phyloP scores from a whole-genome alignment of 53 echinoderm and acorn worm species.

The Patiria pectinifera region DNA sequence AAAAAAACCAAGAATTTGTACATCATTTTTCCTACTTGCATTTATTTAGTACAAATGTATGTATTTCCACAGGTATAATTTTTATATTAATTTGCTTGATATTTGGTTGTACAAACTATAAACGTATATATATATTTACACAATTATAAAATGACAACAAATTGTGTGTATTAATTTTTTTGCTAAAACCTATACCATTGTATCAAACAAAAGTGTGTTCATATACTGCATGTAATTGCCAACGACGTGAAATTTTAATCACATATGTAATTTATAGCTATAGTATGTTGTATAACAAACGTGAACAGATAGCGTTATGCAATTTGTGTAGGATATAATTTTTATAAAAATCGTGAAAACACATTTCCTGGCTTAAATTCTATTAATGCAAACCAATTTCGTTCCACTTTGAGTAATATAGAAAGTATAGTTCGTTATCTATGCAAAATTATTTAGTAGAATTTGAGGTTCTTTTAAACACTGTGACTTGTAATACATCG shows the following conservation, averaged over 20 bases:
- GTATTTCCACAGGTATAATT: background rate
- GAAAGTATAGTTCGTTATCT: conserved; percentile 1
- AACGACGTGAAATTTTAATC: background rate
- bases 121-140: background rate
- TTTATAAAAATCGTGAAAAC: conserved; percentile 9
- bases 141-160: background rate
- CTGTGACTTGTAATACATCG: background rate
- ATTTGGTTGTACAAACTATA: conserved; percentile 7
- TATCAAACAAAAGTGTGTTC: background rate
- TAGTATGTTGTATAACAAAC: background rate
- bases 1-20: background rate
- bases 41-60: background rate
- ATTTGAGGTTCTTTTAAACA: background rate
- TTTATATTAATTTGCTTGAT: background rate
- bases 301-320: background rate
- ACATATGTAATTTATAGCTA: conserved; percentile 6
- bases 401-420: conserved; percentile 1
- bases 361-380: background rate
- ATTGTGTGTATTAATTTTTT: background rate
- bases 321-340: conserved; percentile 27
- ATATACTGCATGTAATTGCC: conserved; percentile 31
- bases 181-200: background rate
- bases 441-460: conserved; percentile 16
- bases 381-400: background rate
- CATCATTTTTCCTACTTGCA: background rate